These are phyloP conservation scores for Apocheima hispidaria DNA, from an alignment of 2,888 invertebrate species.

Conservation along the genomic window DNA sequence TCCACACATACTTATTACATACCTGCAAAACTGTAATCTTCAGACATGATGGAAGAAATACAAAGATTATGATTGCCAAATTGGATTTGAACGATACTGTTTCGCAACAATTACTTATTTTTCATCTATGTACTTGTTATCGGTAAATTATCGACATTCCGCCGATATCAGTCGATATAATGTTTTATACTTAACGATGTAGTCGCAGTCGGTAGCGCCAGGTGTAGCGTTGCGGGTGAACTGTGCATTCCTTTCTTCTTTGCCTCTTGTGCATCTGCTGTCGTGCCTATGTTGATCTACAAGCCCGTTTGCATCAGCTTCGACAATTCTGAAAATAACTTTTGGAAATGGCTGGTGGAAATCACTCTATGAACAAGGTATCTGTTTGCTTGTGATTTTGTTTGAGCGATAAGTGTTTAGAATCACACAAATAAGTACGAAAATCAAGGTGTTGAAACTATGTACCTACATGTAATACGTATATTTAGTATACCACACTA, in stretches of 20 bases:
- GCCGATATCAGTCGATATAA: constrained; percentile 39
- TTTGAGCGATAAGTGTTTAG: no score
- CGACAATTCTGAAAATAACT: constrained; percentile 52
- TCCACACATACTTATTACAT: no score
- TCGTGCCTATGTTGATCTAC: constrained; percentile 50
- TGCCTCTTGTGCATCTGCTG: constrained; percentile 21
- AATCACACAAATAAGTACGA: no score
- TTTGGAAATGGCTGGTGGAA: constrained; percentile 67
- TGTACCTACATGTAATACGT: no score
- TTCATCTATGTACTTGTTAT: constrained; percentile 34
- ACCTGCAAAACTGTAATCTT: constrained; percentile 8
- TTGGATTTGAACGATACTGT: constrained; percentile 15
- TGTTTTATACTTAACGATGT: constrained; percentile 25
- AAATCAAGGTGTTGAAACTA: no score
- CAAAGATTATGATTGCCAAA: constrained; percentile 28
- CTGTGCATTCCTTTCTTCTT: constrained; percentile 10
- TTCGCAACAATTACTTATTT: constrained; percentile 24
- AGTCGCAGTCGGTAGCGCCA: constrained; percentile 20
- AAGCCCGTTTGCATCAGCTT: constrained; percentile 27
- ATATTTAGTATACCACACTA: no score
- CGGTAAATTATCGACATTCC: constrained; percentile 34
- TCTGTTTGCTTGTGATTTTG: neutral
- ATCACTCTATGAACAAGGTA: constrained; percentile 71
- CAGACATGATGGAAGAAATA: constrained; percentile 10
- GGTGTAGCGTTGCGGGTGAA: constrained; percentile 5